Conservation (phyloP, 1,140 invertebrate species). For the Nomia melanderi region DNA sequence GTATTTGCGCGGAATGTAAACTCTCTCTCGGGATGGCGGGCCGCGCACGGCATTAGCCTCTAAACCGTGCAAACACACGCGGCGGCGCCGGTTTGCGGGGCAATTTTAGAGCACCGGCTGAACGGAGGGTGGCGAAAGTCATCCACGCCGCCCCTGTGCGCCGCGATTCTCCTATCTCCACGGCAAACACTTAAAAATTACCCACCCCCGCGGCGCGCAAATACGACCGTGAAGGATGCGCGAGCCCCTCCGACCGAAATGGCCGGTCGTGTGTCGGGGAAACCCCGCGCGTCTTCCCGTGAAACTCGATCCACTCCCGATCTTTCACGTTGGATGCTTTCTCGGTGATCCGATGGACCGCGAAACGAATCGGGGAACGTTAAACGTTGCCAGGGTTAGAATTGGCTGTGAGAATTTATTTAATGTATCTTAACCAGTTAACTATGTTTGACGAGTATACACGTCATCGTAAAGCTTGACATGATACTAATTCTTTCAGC, state of each 20-base stretch:
- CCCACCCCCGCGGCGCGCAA: slow-evolving; percentile 39
- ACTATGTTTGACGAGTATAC: too few species aligned
- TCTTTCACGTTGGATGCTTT: neutral
- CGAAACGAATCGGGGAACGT: too few species aligned
- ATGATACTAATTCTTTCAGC: too few species aligned
- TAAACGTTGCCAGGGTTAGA: too few species aligned
- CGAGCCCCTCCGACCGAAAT: neutral
- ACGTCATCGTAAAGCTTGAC: too few species aligned
- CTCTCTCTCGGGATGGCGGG: slow-evolving; percentile 16
- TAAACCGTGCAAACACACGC: slow-evolving; percentile 62
- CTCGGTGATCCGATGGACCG: neutral
- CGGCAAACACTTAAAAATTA: slow-evolving; percentile 64
- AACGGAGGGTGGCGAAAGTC: slow-evolving; percentile 58
- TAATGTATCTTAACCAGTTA: too few species aligned
- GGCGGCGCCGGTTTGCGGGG: neutral
- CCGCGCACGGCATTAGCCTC: slow-evolving; percentile 48
- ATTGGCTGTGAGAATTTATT: too few species aligned
- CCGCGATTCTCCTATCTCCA: slow-evolving; percentile 45
- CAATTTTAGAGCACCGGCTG: slow-evolving; percentile 40
- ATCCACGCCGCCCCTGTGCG: slow-evolving; percentile 27
- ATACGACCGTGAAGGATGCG: neutral
- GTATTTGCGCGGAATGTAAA: slow-evolving; percentile 53
- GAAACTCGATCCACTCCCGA: neutral
- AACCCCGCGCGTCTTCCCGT: neutral
- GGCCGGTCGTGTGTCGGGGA: neutral